A percentile compares a stretch with the other conserved stretches of the same genome.
Evolutionary conservation across 2,888 invertebrate species (phyloP).

Genomic region (Celastrina argiolus): DNA sequence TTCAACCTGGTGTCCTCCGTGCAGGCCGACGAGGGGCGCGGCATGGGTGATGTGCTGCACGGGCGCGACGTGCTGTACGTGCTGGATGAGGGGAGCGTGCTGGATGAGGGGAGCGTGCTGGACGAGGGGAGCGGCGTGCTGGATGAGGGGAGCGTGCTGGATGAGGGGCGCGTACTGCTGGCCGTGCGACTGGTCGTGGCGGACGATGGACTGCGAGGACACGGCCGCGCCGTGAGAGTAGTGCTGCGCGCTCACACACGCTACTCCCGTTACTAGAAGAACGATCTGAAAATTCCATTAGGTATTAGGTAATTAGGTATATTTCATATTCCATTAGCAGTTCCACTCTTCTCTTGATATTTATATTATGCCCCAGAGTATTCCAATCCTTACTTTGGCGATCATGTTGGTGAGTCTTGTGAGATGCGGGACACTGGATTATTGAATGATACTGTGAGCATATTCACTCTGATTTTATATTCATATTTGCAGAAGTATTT

Average conservation of each 20-base stretch:
- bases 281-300: conserved; percentile 24
- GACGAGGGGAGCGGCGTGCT: conserved; percentile 38
- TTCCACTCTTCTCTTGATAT: not conserved
- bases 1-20: conserved; percentile 36
- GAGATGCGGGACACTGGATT: not conserved
- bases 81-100: conserved; percentile 23
- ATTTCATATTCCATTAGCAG: not conserved
- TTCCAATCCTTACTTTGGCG: not conserved
- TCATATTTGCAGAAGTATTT: not conserved
- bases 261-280: conserved; percentile 31
- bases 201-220: conserved; percentile 36
- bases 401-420: conserved; percentile 7
- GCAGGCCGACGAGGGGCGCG: conserved; percentile 25
- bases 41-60: conserved; percentile 39
- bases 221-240: conserved; percentile 33
- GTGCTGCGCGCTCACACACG: conserved; percentile 42
- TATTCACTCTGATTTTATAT: not conserved
- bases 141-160: conserved; percentile 22
- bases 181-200: conserved; percentile 31
- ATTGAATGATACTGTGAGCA: conserved; percentile 5
- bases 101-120: conserved; percentile 27
- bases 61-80: conserved; percentile 15
- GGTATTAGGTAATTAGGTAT: not conserved
- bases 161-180: conserved; percentile 29
- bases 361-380: not conserved